Base-by-base conservation (phyloP, 2,888 invertebrate species). In the Nemoura dubitans region DNA sequence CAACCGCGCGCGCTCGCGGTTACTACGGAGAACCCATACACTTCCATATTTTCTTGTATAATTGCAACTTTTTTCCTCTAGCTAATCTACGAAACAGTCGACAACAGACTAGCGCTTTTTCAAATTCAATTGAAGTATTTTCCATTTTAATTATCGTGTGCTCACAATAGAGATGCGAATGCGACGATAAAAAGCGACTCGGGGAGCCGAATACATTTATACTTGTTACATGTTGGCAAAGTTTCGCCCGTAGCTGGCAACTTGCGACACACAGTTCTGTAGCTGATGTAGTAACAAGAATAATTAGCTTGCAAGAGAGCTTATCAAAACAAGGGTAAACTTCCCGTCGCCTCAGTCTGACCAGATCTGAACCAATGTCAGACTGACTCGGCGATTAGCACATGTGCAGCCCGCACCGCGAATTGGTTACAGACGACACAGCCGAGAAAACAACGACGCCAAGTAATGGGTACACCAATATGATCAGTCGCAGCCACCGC, bases 311-410 rank as follows among this genome's bases (percentile, higher is more conserved):
- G 59, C 59, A 10, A 36, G 59, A 59, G 21, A 14, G 59, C 21
- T 59, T 59, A 59, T 59, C 59, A 59, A 59, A 59, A 59, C 59
- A 59, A 59, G 59, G 21, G 59, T 59, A 59, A 59, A 59, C 36
- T 59, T 59, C 59, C 3, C 21, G 59, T n/a, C n/a, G n/a, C n/a
- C n/a, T n/a, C n/a, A n/a, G 59, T 59, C 21, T 21, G 59, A 21
- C 59, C 59, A 59, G 59, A 21, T 59, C 59, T 21, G 59, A 10
- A 59, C 3, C 14, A 59, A 59, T 59, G 59, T 59, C 59, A 10
- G 21, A 1, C 59, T 16, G 59, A 59, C 59, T 59, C 14, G 21
- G 59, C 59, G 59, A 59, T n/a, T n/a, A n/a, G 59, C 59, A 7
- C 3, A 59, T n/a, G n/a, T n/a, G 59, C 59, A 59, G 21, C 36